A percentile compares a stretch with the other conserved stretches of the same genome.
phyloP scores from a whole-genome alignment of 2,797 vertebrate species.

The Enteromius anoplus region DNA sequence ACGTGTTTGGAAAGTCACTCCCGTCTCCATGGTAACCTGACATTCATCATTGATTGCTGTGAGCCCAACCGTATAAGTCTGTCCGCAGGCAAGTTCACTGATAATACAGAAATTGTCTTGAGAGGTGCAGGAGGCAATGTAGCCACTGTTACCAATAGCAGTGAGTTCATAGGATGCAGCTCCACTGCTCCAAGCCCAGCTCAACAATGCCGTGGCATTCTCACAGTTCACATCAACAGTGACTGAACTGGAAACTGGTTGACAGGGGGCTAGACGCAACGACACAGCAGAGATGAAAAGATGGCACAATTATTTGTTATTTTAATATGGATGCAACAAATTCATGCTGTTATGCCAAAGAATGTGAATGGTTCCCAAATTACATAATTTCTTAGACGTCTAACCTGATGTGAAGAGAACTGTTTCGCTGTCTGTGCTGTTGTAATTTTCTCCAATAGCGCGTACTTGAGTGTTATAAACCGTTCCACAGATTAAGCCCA shows the following conservation, averaged over 20 bases:
- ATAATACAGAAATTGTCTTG: constrained; percentile 65
- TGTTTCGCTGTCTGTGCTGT: constrained; percentile 66
- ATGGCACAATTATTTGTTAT: background rate
- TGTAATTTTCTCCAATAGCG: constrained; percentile 66
- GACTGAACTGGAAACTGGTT: constrained; percentile 50
- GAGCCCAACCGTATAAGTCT: constrained; percentile 72
- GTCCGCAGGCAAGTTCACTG: constrained; percentile 70
- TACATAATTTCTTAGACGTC: background rate
- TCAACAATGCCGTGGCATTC: constrained; percentile 66
- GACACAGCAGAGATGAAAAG: background rate
- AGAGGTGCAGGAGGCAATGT: constrained; percentile 62
- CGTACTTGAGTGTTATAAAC: constrained; percentile 68
- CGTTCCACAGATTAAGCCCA: constrained; percentile 73
- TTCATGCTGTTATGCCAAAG: background rate
- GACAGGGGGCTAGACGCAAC: constrained; percentile 72
- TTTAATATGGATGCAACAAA: background rate
- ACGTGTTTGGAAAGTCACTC: constrained; percentile 71
- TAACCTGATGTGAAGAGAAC: constrained; percentile 73
- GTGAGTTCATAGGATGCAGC: constrained; percentile 66
- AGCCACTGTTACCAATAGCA: constrained; percentile 60
- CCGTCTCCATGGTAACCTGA: constrained; percentile 43
- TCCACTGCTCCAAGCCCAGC: constrained; percentile 66
- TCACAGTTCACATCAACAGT: constrained; percentile 63
- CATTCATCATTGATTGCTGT: constrained; percentile 64
- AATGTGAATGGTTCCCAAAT: background rate